Base-by-base conservation (phyloP, 2,113 vertebrate genomes). In the Thalassarche chlororhynchos region DNA sequence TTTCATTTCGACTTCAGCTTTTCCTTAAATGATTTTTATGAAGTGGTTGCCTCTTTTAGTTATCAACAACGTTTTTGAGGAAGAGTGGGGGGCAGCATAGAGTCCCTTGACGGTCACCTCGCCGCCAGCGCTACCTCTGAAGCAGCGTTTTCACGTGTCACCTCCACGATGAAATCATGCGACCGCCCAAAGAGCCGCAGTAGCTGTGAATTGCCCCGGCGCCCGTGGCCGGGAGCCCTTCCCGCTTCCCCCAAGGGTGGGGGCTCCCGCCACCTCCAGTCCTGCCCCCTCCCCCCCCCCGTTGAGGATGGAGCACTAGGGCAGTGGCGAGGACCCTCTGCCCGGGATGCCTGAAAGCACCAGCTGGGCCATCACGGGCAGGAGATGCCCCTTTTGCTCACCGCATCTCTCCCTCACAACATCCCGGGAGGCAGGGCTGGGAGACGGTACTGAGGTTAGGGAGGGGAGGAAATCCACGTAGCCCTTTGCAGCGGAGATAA, bases 21-120 rank as follows among this genome's bases (percentile, higher is more conserved):
- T 78, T 93, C 74, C 54, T 89, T 82, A 87, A 93, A 69, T 78
- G 58, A 0, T 78, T 89, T 92, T 92, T 91, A 87, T 78, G 89
- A 95, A 94, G 87, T 71, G 61, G 58, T 89, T 92, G 84, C 91
- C 61, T 91, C 61, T 89, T 93, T 69, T 21, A 76, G 87, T 93
- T 94, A 69, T n/a, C 65, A 61, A n/a, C 46, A 51, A 14, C 23
- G 23, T 64, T 92, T 91, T 80, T 65, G 77, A 93, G 87, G 36
- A 76, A 64, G 69, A 62, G n/a, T 38, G 90, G 69, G 74, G 65
- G 46, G 65, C 74, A 62, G 74, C 69, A 80, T 29, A 51, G 80
- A 93, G 91, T 57, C 60, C 60, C 69, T 40, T 81, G 83, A 52
- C n/a, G 49, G 55, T 82, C 94, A 81, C 57, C 44, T 94, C 65